These are phyloP conservation scores for Ichneumoninae sp. DNA, from an alignment of 2,888 invertebrate genomes.

Conservation along the genomic window DNA sequence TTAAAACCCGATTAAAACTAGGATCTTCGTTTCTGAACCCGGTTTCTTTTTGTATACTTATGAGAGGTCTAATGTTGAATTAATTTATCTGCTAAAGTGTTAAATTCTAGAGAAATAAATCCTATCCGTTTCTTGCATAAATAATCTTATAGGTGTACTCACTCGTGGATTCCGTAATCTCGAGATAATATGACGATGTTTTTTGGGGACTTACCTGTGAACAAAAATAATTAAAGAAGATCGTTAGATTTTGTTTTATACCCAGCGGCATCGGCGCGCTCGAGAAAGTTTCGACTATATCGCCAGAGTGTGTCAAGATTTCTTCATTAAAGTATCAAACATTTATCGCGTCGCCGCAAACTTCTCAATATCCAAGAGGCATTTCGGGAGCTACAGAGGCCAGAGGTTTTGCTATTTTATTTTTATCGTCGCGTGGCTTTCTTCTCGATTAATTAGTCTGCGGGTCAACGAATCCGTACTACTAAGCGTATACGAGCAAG, in stretches of 20 bases:
- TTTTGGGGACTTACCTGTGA: slow-evolving; percentile 10
- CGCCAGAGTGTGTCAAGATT: too few relatives aligned
- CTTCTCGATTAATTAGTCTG: slow-evolving; percentile 64
- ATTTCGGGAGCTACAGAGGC: background rate
- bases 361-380: background rate
- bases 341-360: background rate
- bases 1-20: background rate
- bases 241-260: background rate
- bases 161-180: slow-evolving; percentile 1
- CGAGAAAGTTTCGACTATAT: too few relatives aligned
- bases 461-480: slow-evolving; percentile 54
- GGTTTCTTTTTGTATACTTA: background rate
- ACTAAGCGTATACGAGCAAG: slow-evolving; percentile 62
- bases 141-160: background rate
- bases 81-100: background rate
- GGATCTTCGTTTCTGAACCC: background rate
- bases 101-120: background rate
- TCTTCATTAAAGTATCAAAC: too few relatives aligned
- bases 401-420: background rate
- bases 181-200: background rate
- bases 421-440: slow-evolving; percentile 9
- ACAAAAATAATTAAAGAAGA: background rate
- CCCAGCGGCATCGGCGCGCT: too few relatives aligned
- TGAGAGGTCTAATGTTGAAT: background rate
- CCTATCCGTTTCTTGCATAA: background rate